Conservation (phyloP, 2,797 vertebrate species). For the Clamator glandarius region DNA sequence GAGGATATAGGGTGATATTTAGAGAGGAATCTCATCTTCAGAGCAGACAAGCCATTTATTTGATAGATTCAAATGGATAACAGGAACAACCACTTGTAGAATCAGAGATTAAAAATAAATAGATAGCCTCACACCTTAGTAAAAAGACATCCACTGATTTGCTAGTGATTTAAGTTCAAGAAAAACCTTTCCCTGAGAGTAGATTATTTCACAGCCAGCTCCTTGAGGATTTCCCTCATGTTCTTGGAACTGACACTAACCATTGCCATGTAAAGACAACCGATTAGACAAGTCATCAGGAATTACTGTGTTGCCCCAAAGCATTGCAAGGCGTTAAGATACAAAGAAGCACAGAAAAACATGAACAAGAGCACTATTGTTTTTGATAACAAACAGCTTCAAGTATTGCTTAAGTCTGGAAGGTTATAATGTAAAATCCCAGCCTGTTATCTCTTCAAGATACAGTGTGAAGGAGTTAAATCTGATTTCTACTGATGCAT, state of each 20-base stretch:
- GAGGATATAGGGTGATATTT: neutral
- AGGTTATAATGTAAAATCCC: neutral
- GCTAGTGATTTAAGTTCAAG: neutral
- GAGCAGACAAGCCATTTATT: neutral
- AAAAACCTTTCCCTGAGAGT: neutral
- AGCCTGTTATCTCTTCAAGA: neutral
- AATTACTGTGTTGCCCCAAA: neutral
- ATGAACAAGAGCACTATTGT: rapidly evolving
- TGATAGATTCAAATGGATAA: neutral
- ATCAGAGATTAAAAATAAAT: neutral
- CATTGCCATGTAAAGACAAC: rapidly evolving
- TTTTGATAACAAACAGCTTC: neutral
- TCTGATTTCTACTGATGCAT: neutral
- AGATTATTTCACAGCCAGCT: neutral
- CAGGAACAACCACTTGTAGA: neutral
- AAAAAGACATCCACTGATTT: neutral
- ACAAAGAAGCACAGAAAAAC: neutral
- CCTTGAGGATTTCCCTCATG: neutral
- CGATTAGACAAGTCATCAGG: neutral
- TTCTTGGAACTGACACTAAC: neutral
- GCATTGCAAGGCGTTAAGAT: neutral
- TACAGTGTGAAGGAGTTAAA: neutral
- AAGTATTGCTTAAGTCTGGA: neutral
- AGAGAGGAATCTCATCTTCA: neutral
- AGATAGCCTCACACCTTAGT: neutral